These are phyloP conservation scores for Ethmia dodecea DNA, from an alignment of 2,888 invertebrate genomes.

Conservation along the genomic window DNA sequence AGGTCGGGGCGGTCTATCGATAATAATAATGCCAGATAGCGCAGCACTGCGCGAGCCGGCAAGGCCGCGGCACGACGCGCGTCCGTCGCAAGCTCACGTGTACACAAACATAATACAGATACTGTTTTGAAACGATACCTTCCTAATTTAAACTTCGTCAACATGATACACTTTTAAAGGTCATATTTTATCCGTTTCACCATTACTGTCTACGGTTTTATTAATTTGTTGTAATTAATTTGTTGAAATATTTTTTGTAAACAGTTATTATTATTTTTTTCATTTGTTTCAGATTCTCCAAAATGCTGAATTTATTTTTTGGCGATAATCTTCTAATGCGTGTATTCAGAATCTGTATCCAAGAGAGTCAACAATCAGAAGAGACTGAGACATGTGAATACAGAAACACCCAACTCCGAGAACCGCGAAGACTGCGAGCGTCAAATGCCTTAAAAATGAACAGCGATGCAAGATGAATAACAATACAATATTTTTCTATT, in stretches of 20 bases:
- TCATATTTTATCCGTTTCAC: too few species aligned
- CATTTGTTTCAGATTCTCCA: conserved; percentile 54
- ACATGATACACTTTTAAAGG: too few species aligned
- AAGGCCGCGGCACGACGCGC: conserved; percentile 58
- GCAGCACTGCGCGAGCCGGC: conserved; percentile 58
- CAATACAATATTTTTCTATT: conserved; percentile 37
- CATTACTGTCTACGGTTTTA: too few species aligned
- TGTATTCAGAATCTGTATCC: conserved; percentile 18
- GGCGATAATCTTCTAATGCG: conserved; percentile 27
- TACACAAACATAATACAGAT: conserved; percentile 41
- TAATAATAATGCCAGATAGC: conserved; percentile 49
- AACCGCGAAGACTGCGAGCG: conserved; percentile 51
- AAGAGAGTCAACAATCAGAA: conserved; percentile 5
- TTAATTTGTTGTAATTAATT: too few species aligned
- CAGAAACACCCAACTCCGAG: conserved; percentile 23
- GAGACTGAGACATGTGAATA: conserved; percentile 37
- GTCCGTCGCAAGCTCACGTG: conserved; percentile 32
- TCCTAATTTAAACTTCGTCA: too few species aligned
- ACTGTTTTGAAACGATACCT: conserved; percentile 39
- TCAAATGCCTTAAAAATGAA: conserved; percentile 57
- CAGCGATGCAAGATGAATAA: conserved; percentile 56
- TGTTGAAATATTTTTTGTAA: conserved; percentile 9
- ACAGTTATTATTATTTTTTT: conserved; percentile 17
- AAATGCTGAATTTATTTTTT: conserved; percentile 51
- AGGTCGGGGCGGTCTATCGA: conserved; percentile 53